Conservation (phyloP, 2,797 vertebrate species). For the Gephyroberyx darwinii region DNA sequence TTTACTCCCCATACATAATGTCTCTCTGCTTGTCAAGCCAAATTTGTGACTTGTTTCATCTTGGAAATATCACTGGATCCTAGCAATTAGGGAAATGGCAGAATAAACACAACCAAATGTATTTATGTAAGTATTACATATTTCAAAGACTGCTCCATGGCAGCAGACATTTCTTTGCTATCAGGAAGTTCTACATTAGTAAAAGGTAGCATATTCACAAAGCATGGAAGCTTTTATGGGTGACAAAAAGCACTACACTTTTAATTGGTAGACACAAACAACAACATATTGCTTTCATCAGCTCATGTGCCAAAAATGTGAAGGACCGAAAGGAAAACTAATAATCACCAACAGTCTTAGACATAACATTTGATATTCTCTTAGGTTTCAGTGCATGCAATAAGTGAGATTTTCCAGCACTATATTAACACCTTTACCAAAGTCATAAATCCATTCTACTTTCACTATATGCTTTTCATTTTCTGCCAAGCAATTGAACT, state of each 20-base stretch:
- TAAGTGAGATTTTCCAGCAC: background rate
- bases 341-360: slow-evolving; percentile 8
- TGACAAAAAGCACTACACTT: slow-evolving; percentile 41
- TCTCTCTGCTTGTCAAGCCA: slow-evolving; percentile 73
- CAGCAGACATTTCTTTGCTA: slow-evolving; percentile 42
- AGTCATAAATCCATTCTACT: slow-evolving; percentile 1
- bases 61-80: slow-evolving; percentile 73
- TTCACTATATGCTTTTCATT: slow-evolving; percentile 27
- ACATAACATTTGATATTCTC: slow-evolving; percentile 34
- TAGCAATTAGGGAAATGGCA: slow-evolving; percentile 75
- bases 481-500: slow-evolving; percentile 30
- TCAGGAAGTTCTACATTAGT: slow-evolving; percentile 65
- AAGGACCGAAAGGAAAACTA: slow-evolving; percentile 1
- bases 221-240: slow-evolving; percentile 43
- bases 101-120: slow-evolving; percentile 74
- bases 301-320: background rate
- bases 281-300: slow-evolving; percentile 23
- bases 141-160: slow-evolving; percentile 70
- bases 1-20: slow-evolving; percentile 66
- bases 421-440: slow-evolving; percentile 8
- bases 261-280: slow-evolving; percentile 39
- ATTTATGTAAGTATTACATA: slow-evolving; percentile 71
- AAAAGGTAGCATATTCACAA: slow-evolving; percentile 68
- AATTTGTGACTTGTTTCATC: slow-evolving; percentile 80
- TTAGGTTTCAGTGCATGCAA: slow-evolving; percentile 6